These are phyloP conservation scores for Nycticorax nycticorax DNA, from an alignment of 2,113 vertebrate genomes.

Conservation along the genomic window DNA sequence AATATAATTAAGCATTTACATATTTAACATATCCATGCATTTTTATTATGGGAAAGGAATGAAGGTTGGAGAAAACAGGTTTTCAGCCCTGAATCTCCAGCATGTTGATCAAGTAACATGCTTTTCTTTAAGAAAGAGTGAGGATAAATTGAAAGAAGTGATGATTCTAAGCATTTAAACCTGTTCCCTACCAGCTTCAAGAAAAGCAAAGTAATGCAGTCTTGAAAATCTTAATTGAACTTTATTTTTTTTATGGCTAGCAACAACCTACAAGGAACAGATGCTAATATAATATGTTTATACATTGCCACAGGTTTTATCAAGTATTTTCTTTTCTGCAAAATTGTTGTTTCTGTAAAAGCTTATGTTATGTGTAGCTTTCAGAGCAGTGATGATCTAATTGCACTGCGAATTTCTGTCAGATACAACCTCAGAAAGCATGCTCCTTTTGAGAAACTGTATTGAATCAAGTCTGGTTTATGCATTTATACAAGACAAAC, in stretches of 20 bases:
- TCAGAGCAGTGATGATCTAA: background rate
- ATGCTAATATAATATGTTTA: background rate
- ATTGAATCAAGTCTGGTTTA: background rate
- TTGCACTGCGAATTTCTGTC: conserved; percentile 3
- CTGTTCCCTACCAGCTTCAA: background rate
- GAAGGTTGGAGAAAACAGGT: background rate
- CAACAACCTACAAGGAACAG: background rate
- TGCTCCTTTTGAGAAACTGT: background rate
- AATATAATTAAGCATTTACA: background rate
- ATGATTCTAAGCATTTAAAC: background rate
- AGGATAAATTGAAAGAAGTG: background rate
- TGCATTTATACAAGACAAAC: conserved; percentile 13
- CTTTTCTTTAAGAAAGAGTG: background rate
- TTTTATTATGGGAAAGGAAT: background rate
- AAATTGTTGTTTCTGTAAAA: background rate
- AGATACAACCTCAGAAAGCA: background rate
- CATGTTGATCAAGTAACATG: background rate
- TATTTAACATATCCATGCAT: rapidly evolving
- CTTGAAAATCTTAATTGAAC: background rate
- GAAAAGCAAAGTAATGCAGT: background rate
- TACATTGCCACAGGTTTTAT: background rate
- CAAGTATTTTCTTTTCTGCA: background rate
- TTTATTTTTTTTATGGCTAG: background rate
- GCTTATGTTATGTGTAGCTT: background rate
- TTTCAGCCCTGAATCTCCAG: background rate